Percentiles rank a stretch among this genome's conserved stretches.
These are phyloP conservation scores for Drosophila yooni DNA, from an alignment of 2,888 invertebrate species.

Conservation along the genomic window DNA sequence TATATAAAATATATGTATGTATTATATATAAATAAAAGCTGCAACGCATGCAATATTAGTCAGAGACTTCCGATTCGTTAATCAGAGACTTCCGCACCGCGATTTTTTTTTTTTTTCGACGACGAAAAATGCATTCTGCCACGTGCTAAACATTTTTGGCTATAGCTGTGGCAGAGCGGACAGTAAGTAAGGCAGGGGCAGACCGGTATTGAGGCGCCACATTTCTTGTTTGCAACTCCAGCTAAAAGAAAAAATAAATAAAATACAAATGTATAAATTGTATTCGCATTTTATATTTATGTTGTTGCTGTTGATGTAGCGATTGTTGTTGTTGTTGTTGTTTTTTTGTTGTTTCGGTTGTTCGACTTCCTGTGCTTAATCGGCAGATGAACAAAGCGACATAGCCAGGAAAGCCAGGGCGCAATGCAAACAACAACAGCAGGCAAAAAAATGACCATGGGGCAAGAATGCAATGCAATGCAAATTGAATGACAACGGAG, in stretches of 20 bases:
- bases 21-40: neutral
- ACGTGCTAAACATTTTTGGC: constrained; percentile 31
- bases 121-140: constrained; percentile 28
- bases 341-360: constrained; percentile 4
- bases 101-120: neutral
- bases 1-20: neutral
- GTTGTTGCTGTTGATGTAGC: neutral
- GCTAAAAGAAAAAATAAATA: neutral
- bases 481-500: constrained; percentile 46
- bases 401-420: constrained; percentile 51
- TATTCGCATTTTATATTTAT: neutral
- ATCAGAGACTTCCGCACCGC: constrained; percentile 35
- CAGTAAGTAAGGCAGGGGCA: neutral
- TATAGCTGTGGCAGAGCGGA: constrained; percentile 22
- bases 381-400: constrained; percentile 66
- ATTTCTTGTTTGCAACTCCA: neutral
- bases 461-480: constrained; percentile 55
- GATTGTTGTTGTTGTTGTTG: neutral
- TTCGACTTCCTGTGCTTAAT: constrained; percentile 55
- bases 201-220: neutral
- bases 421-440: constrained; percentile 12
- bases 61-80: constrained; percentile 36
- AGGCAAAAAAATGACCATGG: constrained; percentile 46
- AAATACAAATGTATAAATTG: neutral
- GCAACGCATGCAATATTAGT: constrained; percentile 9